Percentiles rank a stretch among this genome's conserved stretches.
Evolutionary conservation across 2,113 vertebrate species (phyloP).

Genomic region (Leptobrachium ailaonicum): DNA sequence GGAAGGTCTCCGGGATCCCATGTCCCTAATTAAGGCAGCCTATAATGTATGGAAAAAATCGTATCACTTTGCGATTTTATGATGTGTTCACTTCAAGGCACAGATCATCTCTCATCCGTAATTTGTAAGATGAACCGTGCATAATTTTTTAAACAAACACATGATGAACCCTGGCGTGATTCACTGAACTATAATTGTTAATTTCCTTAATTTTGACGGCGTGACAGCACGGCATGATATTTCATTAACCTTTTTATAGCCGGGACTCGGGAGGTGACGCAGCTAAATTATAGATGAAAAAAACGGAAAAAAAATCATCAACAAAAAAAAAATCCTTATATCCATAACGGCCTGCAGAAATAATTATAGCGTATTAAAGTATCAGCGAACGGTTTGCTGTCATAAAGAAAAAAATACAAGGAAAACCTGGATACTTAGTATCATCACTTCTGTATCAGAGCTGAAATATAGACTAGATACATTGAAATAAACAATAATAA

Average conservation of each 20-base stretch:
- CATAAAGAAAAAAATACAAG: not conserved
- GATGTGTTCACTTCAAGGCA: slow-evolving; percentile 26
- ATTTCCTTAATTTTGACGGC: slow-evolving; percentile 24
- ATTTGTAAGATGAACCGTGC: slow-evolving; percentile 36
- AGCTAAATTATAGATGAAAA: not conserved
- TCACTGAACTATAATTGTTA: slow-evolving; percentile 22
- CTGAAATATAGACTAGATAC: too few relatives aligned
- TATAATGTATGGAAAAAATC: slow-evolving; percentile 11
- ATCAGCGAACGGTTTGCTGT: not conserved
- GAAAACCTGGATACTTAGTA: not conserved
- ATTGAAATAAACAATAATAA: too few relatives aligned
- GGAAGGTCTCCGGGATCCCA: not conserved
- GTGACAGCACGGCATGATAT: not conserved
- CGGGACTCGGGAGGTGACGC: not conserved
- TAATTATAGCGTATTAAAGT: not conserved
- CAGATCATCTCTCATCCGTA: slow-evolving; percentile 46
- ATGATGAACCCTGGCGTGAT: slow-evolving; percentile 5
- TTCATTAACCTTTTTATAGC: slow-evolving; percentile 7
- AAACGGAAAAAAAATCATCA: not conserved
- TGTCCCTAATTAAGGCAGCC: not conserved
- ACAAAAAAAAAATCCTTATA: not conserved
- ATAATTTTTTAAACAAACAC: slow-evolving; percentile 43
- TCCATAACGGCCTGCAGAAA: not conserved
- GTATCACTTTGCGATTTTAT: slow-evolving; percentile 16
- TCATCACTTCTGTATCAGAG: too few relatives aligned